phyloP scores from a whole-genome alignment of 2,113 vertebrate genomes.

The Tylochromis polylepis region DNA sequence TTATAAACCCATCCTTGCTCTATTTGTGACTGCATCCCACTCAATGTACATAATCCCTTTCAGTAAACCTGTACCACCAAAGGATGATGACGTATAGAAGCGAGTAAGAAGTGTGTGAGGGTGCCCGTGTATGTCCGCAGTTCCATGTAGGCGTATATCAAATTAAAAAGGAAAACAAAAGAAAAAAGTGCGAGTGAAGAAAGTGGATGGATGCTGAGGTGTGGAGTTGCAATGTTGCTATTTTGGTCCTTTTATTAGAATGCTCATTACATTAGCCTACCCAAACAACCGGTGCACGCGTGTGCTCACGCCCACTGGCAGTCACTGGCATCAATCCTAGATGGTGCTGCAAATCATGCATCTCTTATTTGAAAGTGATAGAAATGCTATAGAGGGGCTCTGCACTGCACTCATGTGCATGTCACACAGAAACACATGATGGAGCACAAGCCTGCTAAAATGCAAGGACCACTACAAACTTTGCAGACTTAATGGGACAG shows the following conservation, averaged over 20 bases:
- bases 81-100: constrained; percentile 33
- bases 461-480: neutral
- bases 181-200: neutral
- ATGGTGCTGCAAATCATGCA: constrained; percentile 14
- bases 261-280: constrained; percentile 55
- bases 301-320: neutral
- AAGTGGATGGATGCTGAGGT: neutral
- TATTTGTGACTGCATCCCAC: constrained; percentile 60
- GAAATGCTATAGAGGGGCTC: neutral
- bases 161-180: neutral
- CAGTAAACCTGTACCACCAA: constrained; percentile 20
- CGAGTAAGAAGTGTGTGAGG: neutral
- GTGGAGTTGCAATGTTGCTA: constrained; percentile 15
- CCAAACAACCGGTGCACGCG: constrained; percentile 39
- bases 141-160: constrained; percentile 14
- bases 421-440: neutral
- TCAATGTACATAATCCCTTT: constrained; percentile 54
- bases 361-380: constrained; percentile 3
- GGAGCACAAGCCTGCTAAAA: neutral
- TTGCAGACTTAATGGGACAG: neutral
- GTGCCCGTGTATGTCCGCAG: neutral
- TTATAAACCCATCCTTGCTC: constrained; percentile 51
- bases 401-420: neutral
- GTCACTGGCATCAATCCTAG: constrained; percentile 24
- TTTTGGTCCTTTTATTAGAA: constrained; percentile 56